phyloP scores from a whole-genome alignment of 2,113 vertebrate species.

The Rattus norvegicus region DNA sequence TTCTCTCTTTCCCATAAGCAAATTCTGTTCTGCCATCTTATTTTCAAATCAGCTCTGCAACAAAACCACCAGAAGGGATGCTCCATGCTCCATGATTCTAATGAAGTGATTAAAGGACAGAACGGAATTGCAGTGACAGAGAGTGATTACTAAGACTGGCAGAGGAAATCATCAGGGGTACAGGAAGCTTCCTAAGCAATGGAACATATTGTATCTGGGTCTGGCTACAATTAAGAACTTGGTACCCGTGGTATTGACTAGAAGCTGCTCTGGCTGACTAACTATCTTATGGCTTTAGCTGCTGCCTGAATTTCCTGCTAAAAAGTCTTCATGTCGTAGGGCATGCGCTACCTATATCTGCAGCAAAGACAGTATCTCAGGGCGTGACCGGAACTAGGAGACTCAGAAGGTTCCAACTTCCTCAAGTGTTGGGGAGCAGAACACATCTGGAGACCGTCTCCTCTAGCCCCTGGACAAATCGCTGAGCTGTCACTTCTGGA shows the following conservation, averaged over 20 bases:
- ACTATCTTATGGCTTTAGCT: neutral
- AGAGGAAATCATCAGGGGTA: neutral
- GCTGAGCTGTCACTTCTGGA: neutral
- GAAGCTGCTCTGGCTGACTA: conserved; percentile 9
- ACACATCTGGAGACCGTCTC: neutral
- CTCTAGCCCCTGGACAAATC: neutral
- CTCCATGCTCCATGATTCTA: neutral
- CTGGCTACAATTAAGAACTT: neutral
- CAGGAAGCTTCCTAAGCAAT: neutral
- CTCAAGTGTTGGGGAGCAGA: neutral
- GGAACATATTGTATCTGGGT: neutral
- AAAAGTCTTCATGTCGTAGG: neutral
- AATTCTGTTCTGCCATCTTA: neutral
- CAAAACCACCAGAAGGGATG: conserved; percentile 3
- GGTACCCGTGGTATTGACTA: neutral
- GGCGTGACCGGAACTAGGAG: neutral
- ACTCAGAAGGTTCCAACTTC: neutral
- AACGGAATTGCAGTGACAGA: neutral
- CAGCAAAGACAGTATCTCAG: neutral
- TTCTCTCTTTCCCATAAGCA: conserved; percentile 54
- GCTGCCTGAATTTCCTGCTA: neutral
- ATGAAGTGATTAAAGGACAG: neutral
- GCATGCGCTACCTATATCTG: neutral
- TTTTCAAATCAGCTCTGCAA: conserved; percentile 52
- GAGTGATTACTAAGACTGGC: neutral